phyloP scores from a whole-genome alignment of 2,888 invertebrate species.

The Clusia tigrina region DNA sequence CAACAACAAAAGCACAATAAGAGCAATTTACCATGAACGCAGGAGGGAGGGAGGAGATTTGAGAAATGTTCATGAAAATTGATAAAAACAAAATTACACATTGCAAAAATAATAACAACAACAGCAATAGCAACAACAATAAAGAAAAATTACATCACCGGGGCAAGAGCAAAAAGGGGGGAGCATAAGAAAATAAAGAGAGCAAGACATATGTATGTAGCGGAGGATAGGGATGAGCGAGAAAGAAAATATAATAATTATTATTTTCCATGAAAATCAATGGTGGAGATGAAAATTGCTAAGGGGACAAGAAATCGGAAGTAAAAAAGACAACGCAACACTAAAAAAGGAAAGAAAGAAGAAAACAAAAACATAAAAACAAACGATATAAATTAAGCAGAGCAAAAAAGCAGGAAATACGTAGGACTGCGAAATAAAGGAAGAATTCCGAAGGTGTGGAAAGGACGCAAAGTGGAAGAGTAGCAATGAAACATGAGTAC shows the following conservation, averaged over 20 bases:
- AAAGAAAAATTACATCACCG: not conserved
- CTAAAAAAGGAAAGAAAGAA: conserved; percentile 9
- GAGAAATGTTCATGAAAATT: conserved; percentile 32
- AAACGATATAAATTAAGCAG: not conserved
- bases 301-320: conserved; percentile 39
- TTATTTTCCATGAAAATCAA: conserved; percentile 45
- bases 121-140: not conserved
- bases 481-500: too few species aligned
- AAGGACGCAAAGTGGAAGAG: too few species aligned
- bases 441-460: too few species aligned
- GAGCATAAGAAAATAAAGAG: not conserved
- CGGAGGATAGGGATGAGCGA: not conserved
- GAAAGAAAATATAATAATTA: conserved; percentile 38
- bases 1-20: conserved; percentile 38
- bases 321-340: conserved; percentile 25
- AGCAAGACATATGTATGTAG: not conserved
- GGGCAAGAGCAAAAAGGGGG: not conserved
- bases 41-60: conserved; percentile 38
- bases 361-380: conserved; percentile 14
- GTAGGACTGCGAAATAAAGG: conserved; percentile 37
- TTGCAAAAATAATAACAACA: conserved; percentile 5
- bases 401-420: conserved; percentile 23
- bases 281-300: conserved; percentile 41
- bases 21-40: conserved; percentile 50
- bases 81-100: conserved; percentile 39